Evolutionary conservation across 2,113 vertebrate genomes (phyloP), one percentile per base, ranked within the genome.

Genomic region (Lethenteron camtschaticum): DNA sequence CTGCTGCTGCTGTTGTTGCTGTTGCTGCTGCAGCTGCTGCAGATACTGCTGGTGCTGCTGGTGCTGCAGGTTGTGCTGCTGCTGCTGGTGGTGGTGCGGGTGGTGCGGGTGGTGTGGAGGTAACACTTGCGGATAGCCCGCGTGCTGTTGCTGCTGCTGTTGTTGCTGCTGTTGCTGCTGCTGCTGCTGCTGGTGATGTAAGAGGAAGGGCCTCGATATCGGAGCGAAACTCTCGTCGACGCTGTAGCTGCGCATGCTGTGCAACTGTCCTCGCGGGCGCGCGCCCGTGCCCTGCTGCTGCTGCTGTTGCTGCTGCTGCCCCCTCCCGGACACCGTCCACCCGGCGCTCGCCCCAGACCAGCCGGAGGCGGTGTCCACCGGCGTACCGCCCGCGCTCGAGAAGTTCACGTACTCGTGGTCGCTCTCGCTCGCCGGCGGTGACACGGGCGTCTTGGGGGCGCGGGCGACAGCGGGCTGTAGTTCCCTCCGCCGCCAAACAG

Each of bases 401-500:
- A 66, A 66, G 63, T 66, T 66, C 10, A 66, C 63, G 24, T 66
- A 66, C n/a, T 66, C n/a, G n/a, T 66, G 63, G n/a, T 66, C 63
- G n/a, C n/a, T n/a, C 63, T 66, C 63, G 24, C 63, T 66, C n/a
- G n/a, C n/a, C n/a, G 63, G 63, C 24, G 63, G 63, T 66, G 63
- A 66, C 41, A 41, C 41, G 24, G 63, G 63, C n/a, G 63, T n/a
- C n/a, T 66, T 16, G 63, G 63, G n/a, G 24, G n/a, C 24, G 63
- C 63, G 24, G 63, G 63, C 2, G 63, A 16, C n/a, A n/a, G n/a
- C 41, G 41, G 41, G 41, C 41, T 41, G 41, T 41, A 41, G 41
- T 41, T 41, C 41, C 41, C 41, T 41, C 41, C 41, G 41, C 41
- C 41, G 41, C 41, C 41, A 6, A 41, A 41, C n/a, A 66, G 63